Percentiles rank a stretch among this genome's conserved stretches.
phyloP scores from a whole-genome alignment of 2,113 vertebrate species.

The Sturnus vulgaris region DNA sequence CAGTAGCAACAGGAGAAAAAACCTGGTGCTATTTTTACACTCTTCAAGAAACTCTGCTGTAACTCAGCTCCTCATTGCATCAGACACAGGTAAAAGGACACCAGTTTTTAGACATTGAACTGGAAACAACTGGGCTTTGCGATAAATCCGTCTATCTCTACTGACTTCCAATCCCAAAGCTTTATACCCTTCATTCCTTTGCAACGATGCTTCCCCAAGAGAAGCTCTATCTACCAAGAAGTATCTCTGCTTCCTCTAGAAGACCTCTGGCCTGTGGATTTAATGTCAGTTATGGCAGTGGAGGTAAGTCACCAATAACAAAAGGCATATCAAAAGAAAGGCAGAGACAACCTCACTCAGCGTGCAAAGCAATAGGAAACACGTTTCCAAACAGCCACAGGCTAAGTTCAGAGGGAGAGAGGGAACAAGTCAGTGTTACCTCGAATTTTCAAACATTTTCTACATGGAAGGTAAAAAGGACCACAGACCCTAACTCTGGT shows the following conservation, averaged over 20 bases:
- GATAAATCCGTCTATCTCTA: neutral
- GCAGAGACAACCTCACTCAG: neutral
- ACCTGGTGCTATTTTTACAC: neutral
- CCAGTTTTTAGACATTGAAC: neutral
- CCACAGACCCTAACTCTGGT: neutral
- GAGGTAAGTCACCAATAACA: neutral
- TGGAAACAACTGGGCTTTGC: neutral
- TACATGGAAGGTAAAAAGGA: neutral
- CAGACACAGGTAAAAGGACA: neutral
- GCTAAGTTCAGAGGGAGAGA: neutral
- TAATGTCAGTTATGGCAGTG: fast-evolving
- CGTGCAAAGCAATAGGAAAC: neutral
- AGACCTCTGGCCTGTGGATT: neutral
- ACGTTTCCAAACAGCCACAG: neutral
- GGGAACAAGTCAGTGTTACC: neutral
- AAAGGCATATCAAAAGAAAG: neutral
- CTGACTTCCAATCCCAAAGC: neutral
- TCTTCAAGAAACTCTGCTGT: neutral
- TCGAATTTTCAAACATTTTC: neutral
- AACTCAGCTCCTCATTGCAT: slow-evolving; percentile 12
- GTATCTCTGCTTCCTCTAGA: neutral
- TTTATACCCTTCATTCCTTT: neutral
- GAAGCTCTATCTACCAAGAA: neutral
- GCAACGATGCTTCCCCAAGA: fast-evolving
- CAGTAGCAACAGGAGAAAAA: neutral